A percentile compares a stretch with the other conserved stretches of the same genome.
Conservation (phyloP, 2,797 vertebrate genomes). For the Vireo griseus region DNA sequence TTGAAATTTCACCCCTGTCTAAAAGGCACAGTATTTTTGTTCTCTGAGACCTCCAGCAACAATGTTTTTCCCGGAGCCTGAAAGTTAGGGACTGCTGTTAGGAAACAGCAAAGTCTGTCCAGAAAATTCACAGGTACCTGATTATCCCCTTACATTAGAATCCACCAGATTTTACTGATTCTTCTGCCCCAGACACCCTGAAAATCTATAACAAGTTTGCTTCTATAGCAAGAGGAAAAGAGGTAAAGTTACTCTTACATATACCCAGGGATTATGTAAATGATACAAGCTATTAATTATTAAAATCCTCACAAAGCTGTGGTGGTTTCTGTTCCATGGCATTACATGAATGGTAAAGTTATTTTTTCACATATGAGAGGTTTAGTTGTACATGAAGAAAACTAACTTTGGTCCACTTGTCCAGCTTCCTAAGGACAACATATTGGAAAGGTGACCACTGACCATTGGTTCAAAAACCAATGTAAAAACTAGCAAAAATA, state of each 20-base stretch:
- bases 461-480: conserved; percentile 43
- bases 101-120: conserved; percentile 5
- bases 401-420: conserved; percentile 70
- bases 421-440: conserved; percentile 54
- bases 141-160: conserved; percentile 49
- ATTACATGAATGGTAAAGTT: conserved; percentile 4
- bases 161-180: conserved; percentile 55
- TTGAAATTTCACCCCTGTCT: conserved; percentile 49
- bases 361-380: conserved; percentile 16
- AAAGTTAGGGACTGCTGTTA: not conserved
- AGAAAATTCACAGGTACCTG: conserved; percentile 24
- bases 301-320: conserved; percentile 64
- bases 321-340: conserved; percentile 41
- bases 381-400: conserved; percentile 58
- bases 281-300: conserved; percentile 51
- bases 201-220: conserved; percentile 17
- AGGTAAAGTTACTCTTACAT: conserved; percentile 42
- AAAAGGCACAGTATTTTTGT: conserved; percentile 71
- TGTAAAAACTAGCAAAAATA: conserved; percentile 61
- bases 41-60: conserved; percentile 41
- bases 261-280: conserved; percentile 21
- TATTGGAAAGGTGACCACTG: not conserved
- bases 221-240: conserved; percentile 1
- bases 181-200: not conserved
- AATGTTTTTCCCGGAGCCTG: not conserved